Conservation (phyloP, 2,113 vertebrate species). For the Pipa parva region DNA sequence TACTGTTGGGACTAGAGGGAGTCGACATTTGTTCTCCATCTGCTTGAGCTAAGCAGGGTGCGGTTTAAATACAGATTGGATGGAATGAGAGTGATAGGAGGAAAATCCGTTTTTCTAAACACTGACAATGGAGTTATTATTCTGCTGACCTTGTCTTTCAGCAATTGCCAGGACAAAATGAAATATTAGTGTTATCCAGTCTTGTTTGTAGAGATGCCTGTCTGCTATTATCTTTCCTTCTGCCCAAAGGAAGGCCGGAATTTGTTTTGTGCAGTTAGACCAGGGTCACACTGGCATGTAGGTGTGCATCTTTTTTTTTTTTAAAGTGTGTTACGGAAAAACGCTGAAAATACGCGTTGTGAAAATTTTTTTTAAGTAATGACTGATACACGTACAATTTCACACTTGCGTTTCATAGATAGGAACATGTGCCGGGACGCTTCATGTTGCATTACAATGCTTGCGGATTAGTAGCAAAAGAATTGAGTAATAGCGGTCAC, state of each 20-base stretch:
- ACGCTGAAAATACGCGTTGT: no score
- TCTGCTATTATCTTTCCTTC: not conserved
- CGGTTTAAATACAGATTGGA: not conserved
- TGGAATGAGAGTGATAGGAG: not conserved
- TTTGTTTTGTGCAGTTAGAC: not conserved
- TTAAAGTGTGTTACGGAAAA: no score
- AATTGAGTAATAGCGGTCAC: no score
- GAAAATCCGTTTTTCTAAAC: not conserved
- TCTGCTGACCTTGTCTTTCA: constrained; percentile 18
- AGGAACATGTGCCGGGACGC: no score
- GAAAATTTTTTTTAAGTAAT: no score
- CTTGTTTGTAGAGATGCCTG: constrained; percentile 5
- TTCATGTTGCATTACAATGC: no score
- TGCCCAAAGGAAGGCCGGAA: not conserved
- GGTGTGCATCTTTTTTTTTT: no score
- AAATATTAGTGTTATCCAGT: not conserved
- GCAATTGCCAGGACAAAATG: not conserved
- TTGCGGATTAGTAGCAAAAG: no score
- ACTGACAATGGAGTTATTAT: constrained; percentile 22
- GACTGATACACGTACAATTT: no score
- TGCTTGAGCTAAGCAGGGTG: constrained; percentile 10
- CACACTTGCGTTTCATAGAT: no score
- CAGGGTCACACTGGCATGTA: no score
- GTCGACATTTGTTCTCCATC: not conserved
- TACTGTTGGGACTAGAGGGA: no score